Evolutionary conservation across 2,113 vertebrate genomes (phyloP).

Genomic region (Delphinapterus leucas): DNA sequence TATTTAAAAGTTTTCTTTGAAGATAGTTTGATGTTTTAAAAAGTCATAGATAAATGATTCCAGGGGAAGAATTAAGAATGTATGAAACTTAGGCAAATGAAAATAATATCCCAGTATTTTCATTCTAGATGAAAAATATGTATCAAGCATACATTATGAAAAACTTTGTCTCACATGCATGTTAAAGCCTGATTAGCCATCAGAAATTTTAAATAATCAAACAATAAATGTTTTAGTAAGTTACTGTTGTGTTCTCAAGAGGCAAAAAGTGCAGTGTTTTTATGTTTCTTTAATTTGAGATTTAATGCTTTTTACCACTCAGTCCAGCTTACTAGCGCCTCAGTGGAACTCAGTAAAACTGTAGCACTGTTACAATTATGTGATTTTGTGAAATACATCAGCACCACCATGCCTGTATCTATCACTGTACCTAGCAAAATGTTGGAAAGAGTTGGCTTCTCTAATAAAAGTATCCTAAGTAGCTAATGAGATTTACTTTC

Average conservation of each 20-base stretch:
- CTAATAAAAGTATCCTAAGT: slow-evolving; percentile 69
- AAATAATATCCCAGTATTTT: not conserved
- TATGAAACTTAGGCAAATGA: not conserved
- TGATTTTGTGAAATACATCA: slow-evolving; percentile 49
- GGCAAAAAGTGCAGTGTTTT: not conserved
- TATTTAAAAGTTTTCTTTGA: slow-evolving; percentile 45
- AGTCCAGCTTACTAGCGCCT: not conserved
- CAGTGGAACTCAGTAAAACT: slow-evolving; percentile 15
- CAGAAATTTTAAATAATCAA: not conserved
- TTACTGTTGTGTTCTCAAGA: not conserved
- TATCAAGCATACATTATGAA: not conserved
- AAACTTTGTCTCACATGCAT: not conserved
- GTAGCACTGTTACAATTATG: slow-evolving; percentile 40
- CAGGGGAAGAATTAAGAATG: not conserved
- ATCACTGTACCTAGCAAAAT: slow-evolving; percentile 45
- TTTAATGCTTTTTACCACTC: not conserved
- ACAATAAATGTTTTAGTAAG: slow-evolving; percentile 10
- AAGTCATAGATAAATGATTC: not conserved
- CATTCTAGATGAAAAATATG: slow-evolving; percentile 11
- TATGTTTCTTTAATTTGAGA: slow-evolving; percentile 25
- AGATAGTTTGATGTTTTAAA: not conserved
- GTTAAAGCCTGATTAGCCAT: not conserved
- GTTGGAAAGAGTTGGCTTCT: slow-evolving; percentile 60
- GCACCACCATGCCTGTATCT: slow-evolving; percentile 62
- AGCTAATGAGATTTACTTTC: slow-evolving; percentile 68